A percentile compares a stretch with the other conserved stretches of the same genome.
Conservation (phyloP, 2,113 vertebrate genomes). For the Gulo gulo region DNA sequence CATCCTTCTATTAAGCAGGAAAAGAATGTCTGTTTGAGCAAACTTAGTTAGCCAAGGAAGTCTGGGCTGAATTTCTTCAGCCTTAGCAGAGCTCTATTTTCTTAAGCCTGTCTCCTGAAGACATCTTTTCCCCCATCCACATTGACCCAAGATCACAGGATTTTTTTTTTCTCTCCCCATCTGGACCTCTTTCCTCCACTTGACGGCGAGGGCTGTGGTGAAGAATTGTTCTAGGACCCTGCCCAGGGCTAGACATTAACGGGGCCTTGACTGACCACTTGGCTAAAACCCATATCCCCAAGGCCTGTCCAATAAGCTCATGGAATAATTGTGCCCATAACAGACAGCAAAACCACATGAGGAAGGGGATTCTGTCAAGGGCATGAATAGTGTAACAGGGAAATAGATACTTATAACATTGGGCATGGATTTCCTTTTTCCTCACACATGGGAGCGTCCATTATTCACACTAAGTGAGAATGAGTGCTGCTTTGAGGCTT, state of each 20-base stretch:
- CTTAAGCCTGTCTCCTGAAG: neutral
- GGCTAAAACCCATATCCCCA: neutral
- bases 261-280: neutral
- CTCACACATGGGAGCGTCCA: neutral
- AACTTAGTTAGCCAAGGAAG: neutral
- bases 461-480: neutral
- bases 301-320: neutral
- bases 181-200: neutral
- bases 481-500: neutral
- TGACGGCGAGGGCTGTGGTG: accelerated
- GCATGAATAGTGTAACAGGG: neutral
- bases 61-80: neutral
- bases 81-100: neutral
- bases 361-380: too few relatives aligned
- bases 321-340: neutral
- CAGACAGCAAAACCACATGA: neutral
- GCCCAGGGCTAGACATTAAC: neutral
- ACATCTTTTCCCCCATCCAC: neutral
- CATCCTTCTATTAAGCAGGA: neutral
- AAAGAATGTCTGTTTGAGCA: neutral
- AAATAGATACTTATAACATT: neutral
- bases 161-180: neutral
- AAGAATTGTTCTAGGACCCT: neutral
- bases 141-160: neutral
- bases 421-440: neutral